These are phyloP conservation scores for Butastur rufipennis DNA, from an alignment of 2,113 vertebrate genomes.

Conservation along the genomic window DNA sequence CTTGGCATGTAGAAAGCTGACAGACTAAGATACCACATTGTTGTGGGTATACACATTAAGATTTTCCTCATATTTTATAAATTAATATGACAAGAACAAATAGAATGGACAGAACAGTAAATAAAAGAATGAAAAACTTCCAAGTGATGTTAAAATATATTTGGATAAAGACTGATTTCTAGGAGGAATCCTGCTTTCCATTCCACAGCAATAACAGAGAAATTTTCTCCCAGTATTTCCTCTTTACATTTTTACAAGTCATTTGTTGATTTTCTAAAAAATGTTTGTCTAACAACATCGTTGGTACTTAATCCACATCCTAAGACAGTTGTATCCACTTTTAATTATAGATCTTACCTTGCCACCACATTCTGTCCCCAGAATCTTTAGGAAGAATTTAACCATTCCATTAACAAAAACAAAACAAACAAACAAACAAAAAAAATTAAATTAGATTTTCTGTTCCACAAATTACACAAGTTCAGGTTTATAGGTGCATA, in stretches of 20 bases:
- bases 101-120: neutral
- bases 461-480: neutral
- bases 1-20: neutral
- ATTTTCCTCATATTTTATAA: neutral
- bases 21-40: neutral
- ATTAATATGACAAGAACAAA: neutral
- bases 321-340: neutral
- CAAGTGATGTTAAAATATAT: neutral
- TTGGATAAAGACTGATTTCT: neutral
- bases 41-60: neutral
- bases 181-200: neutral
- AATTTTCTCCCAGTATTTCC: neutral
- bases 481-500: neutral
- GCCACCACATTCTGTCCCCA: neutral
- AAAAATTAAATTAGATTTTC: neutral
- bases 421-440: neutral
- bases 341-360: neutral
- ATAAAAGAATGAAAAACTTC: neutral
- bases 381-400: neutral
- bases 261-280: neutral
- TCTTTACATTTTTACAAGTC: neutral
- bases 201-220: neutral
- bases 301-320: neutral
- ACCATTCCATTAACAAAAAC: neutral
- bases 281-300: neutral